Conservation (phyloP, 2,888 invertebrate species). For the Tetranychus piercei region DNA sequence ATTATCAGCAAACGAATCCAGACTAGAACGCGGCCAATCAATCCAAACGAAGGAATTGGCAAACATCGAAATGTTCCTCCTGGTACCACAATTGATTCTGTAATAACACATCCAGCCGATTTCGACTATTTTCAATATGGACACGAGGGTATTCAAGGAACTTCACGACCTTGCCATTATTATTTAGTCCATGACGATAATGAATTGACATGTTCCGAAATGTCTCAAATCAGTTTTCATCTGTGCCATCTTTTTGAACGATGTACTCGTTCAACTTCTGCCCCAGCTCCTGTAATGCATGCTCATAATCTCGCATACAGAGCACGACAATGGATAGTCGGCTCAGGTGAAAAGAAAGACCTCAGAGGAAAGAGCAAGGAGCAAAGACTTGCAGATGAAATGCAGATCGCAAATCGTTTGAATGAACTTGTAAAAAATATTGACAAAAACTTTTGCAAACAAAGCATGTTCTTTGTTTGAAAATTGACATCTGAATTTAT, state of each 20-base stretch:
- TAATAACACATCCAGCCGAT: neutral
- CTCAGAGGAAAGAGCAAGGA: no score
- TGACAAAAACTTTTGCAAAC: no score
- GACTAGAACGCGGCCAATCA: neutral
- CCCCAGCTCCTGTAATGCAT: neutral
- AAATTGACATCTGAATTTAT: no score
- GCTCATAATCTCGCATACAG: neutral
- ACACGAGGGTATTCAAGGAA: neutral
- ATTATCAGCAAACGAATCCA: no score
- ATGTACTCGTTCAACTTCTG: neutral
- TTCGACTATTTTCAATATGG: neutral
- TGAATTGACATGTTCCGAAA: neutral
- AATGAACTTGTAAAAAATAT: no score
- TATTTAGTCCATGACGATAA: neutral
- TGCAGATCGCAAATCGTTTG: no score
- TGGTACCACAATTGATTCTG: neutral
- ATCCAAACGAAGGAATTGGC: constrained; percentile 13
- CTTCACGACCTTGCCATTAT: neutral
- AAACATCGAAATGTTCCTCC: neutral
- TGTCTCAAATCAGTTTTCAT: neutral
- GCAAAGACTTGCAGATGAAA: no score
- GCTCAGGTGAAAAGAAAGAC: no score
- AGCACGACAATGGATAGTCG: neutral
- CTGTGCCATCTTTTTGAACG: neutral
- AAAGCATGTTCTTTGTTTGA: no score